Evolutionary conservation across 2,888 invertebrate genomes (phyloP), one percentile per base, ranked within the genome.

Genomic region (Lithophane socia): DNA sequence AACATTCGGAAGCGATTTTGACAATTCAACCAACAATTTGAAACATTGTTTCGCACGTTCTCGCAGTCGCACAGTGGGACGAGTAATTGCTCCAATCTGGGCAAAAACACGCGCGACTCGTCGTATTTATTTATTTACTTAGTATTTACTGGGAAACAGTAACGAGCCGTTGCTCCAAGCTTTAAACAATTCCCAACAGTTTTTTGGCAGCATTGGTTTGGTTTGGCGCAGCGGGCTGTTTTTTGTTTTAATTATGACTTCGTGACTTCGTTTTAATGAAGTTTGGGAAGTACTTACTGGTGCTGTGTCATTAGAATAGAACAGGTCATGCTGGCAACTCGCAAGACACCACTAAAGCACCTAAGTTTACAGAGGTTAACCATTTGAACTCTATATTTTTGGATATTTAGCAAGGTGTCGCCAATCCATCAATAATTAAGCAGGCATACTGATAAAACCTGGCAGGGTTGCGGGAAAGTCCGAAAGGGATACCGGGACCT

Each of bases 71-170:
- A 82, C 88, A 79, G 86, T 84, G 82, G 78, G 75, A 69, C 82
- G 76, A 80, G 89, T 94, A 95, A 97, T 97, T 97, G 96, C 95
- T 95, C 92, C 95, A 97, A 96, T 97, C 93, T 89, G 88, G 75
- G 68, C 78, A 82, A 88, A 95, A 96, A 95, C 96, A 96, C 97
- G 96, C 91, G 87, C 76, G 80, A 79, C 86, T 83, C 84, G 84
- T 92, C 91, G 91, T 95, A 96, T 96, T 96, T 96, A 96, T 96
- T 96, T 96, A 96, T 96, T 96, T 96, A 96, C 94, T 93, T 92
- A 91, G 92, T 95, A 95, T 95, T 95, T 96, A 95, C 94, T 94
- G 86, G 81, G 93, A 90, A 94, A 95, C 95, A 94, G 92, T 91
- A 93, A 93, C 93, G 93, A 93, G 92, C 88, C 89, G 86, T 85